These are phyloP conservation scores for Chiloscyllium punctatum DNA, from an alignment of 2,797 vertebrate genomes.

Conservation along the genomic window DNA sequence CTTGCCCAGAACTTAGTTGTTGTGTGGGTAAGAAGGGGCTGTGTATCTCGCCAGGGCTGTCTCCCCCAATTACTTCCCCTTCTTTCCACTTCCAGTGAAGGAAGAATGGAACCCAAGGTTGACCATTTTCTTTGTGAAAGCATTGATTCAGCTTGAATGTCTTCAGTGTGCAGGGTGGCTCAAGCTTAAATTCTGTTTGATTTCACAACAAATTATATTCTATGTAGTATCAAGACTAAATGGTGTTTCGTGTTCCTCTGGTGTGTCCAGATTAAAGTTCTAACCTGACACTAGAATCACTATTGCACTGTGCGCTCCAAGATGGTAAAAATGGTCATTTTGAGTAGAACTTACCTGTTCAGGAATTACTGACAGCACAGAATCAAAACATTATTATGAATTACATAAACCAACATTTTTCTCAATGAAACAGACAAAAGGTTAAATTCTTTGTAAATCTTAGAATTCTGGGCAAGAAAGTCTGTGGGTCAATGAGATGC, in stretches of 20 bases:
- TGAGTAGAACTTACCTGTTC: not conserved
- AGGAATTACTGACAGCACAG: not conserved
- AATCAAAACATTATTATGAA: not conserved
- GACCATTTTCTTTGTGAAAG: not conserved
- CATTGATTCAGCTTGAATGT: not conserved
- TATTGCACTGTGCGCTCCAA: no score
- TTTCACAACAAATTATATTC: not conserved
- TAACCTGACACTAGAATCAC: not conserved
- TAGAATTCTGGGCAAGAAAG: no score
- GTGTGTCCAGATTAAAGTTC: not conserved
- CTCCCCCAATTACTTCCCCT: no score
- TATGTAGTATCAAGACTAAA: not conserved
- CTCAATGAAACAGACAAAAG: no score
- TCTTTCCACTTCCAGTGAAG: no score
- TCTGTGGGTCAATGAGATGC: not conserved
- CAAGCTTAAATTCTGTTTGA: not conserved
- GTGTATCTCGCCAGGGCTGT: no score
- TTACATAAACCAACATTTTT: no score
- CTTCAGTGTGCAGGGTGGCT: not conserved
- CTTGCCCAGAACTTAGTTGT: no score
- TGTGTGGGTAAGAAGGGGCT: no score
- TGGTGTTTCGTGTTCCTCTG: not conserved
- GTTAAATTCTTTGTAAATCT: no score
- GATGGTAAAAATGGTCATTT: not conserved
- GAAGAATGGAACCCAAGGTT: no score